phyloP scores from a whole-genome alignment of 2,888 invertebrate genomes.

The Drosophila cracens region DNA sequence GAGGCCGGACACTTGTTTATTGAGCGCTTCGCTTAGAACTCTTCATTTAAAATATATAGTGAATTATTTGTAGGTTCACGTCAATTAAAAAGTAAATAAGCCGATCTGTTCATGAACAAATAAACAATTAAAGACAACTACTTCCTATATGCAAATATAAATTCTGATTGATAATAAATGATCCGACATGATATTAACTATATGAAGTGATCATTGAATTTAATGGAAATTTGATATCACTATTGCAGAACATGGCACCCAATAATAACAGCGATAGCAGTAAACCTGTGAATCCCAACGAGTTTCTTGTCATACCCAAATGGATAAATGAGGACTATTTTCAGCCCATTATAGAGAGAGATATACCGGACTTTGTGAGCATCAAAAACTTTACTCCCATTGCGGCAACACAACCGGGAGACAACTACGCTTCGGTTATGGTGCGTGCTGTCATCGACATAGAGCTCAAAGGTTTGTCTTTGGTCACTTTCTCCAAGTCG shows the following conservation, averaged over 20 bases:
- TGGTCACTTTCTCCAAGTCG: not conserved
- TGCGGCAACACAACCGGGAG: constrained; percentile 80
- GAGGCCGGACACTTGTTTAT: too few species aligned
- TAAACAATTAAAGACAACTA: too few species aligned
- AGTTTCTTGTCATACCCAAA: constrained; percentile 63
- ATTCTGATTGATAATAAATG: too few species aligned
- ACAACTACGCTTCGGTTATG: constrained; percentile 82
- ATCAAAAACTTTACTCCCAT: constrained; percentile 63
- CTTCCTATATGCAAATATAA: too few species aligned
- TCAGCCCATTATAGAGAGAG: constrained; percentile 61
- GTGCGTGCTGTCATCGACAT: constrained; percentile 74
- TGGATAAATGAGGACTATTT: constrained; percentile 78
- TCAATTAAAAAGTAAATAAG: too few species aligned
- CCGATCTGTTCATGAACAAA: too few species aligned
- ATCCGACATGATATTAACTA: too few species aligned
- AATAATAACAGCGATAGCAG: constrained; percentile 15
- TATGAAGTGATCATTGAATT: too few species aligned
- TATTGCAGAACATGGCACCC: constrained; percentile 40
- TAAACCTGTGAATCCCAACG: constrained; percentile 67
- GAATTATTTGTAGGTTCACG: too few species aligned
- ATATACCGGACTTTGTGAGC: constrained; percentile 55
- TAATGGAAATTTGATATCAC: not conserved
- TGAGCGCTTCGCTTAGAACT: too few species aligned
- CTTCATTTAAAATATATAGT: too few species aligned
- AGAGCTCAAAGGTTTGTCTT: constrained; percentile 43